Base-by-base conservation (phyloP, 2,113 vertebrate genomes). In the Pluvialis apricaria region DNA sequence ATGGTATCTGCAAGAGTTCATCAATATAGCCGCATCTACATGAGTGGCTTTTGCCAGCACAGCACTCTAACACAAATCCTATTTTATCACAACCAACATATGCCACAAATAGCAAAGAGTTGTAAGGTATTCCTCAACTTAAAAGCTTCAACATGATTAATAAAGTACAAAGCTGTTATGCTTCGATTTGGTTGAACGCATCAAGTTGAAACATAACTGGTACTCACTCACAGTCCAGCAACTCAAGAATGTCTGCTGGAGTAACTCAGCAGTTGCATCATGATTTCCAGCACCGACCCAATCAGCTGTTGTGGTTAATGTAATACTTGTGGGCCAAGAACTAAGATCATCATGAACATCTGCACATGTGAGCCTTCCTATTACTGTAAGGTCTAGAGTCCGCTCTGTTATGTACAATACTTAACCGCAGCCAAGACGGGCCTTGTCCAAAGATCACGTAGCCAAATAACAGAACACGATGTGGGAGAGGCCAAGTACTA, bases 131-230 rank as follows among this genome's bases (percentile, higher is more conserved):
- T 40, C 44, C 65, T 86, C 77, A 71, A 6, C 47, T 34, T 15
- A 3, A 5, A 51, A 6, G 16, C 29, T 54, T 60, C 68, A 73
- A 61, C 16, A 18, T 0, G 0, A 76, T 57, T 80, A 47, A 60
- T 28, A 68, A 66, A 69, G 51, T 13, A 49, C 0, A 0, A 81
- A 69, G 49, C 25, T 69, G 15, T 44, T 60, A 2, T 15, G 44
- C 32, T 32, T 44, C 0, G 0, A 31, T 25, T 55, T 0, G 0
- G 69, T 22, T 60, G 40, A 71, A 36, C 17, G 13, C 25, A 52
- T n/a, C 7, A 12, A 47, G 36, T 1, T 76, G 57, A 91, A 89
- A 80, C 34, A 34, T 3, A 92, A 45, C 4, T 17, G 26, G 19
- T 38, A 34, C 26, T 92, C 58, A 25, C 36, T 61, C 45, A 29